phyloP scores from a whole-genome alignment of 2,113 vertebrate genomes.

The Ciconia boyciana region DNA sequence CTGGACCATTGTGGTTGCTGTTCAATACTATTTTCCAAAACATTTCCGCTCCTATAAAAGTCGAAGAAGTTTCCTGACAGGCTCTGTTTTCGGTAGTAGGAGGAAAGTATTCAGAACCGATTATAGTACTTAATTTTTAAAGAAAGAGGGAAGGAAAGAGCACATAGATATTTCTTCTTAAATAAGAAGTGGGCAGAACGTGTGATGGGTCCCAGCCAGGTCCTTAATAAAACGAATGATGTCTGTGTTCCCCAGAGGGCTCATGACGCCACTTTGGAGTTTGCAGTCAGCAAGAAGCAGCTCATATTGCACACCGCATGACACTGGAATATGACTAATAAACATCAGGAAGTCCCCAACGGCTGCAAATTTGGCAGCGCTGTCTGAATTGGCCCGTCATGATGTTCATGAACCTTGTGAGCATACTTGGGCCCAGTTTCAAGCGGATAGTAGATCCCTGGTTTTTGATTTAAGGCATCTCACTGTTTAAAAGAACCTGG shows the following conservation, averaged over 20 bases:
- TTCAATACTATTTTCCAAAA: not conserved
- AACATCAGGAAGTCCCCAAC: constrained; percentile 60
- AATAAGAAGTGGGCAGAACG: constrained; percentile 4
- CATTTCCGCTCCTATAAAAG: not conserved
- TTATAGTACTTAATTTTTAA: not conserved
- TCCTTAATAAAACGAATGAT: constrained; percentile 56
- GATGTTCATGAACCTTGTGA: not conserved
- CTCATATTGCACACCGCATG: constrained; percentile 56
- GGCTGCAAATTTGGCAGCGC: not conserved
- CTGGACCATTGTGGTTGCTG: not conserved
- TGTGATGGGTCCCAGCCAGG: constrained; percentile 33
- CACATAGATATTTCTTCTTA: not conserved
- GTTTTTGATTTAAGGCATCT: not conserved
- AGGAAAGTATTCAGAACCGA: not conserved
- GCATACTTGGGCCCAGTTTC: not conserved
- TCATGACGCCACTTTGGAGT: constrained; percentile 47
- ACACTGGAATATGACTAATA: constrained; percentile 47
- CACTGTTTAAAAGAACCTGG: not conserved
- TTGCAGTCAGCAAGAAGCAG: constrained; percentile 52
- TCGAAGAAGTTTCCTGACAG: not conserved
- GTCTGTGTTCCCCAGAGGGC: constrained; percentile 48
- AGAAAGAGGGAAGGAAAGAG: not conserved
- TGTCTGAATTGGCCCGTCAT: not conserved
- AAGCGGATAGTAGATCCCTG: not conserved
- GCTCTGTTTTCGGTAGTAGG: not conserved